Evolutionary conservation across 1,140 invertebrate genomes (phyloP).

Genomic region (Caenorhabditis elegans): WBcel235 BX284603.4:5529501-5530000

Average conservation of each 20-base stretch:
- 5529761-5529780: neutral
- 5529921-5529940: too few species aligned
- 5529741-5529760: neutral
- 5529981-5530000: too few species aligned
- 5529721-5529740: slow-evolving; percentile 2
- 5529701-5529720: neutral
- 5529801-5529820: neutral
- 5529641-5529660: neutral
- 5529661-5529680: neutral
- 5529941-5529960: too few species aligned
- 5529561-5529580: slow-evolving; percentile 61
- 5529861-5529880: too few species aligned
- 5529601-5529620: too few species aligned
- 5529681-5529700: slow-evolving; percentile 13
- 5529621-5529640: slow-evolving; percentile 10
- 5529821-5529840: too few species aligned
- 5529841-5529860: too few species aligned
- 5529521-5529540: slow-evolving; percentile 66
- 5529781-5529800: neutral
- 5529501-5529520: slow-evolving; percentile 63
- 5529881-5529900: too few species aligned
- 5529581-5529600: too few species aligned
- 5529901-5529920: too few species aligned
- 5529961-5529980: too few species aligned
- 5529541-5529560: slow-evolving; percentile 66